Base-by-base conservation (phyloP, 2,888 invertebrate species). In the Idaea biselata region DNA sequence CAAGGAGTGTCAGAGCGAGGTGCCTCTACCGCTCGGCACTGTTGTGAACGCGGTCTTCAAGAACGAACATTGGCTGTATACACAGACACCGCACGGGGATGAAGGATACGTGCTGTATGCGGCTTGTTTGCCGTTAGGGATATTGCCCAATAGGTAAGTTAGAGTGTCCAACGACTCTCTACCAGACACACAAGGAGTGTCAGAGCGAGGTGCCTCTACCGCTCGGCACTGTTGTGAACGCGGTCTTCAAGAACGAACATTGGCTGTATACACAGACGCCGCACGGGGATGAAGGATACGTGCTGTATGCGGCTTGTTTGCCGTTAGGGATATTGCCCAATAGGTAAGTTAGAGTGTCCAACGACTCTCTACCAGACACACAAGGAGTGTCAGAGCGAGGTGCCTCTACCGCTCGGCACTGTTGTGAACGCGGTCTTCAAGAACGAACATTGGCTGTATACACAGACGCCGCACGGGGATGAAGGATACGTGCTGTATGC, bases 211-310 rank as follows among this genome's bases (percentile, higher is more conserved):
- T 96, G 60, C 93, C 94, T 0, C 84, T 97, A 60, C 96, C 97
- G 0, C 87, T 97, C 65, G 97, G 97, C 5, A 97, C 97, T 84
- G 97, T 97, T 4, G 97, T 97, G 14, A 97, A 97, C 82, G 97
- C 97, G 0, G 96, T 97, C 31, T 97, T 97, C 84, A 97, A 97
- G 83, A 97, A 96, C 77, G 95, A 96, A 74, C 95, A 95, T 75
- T 97, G 97, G 97, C 86, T 97, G 54, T 97, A 97, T 78, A 96
- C 96, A 17, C 97, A 97, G 83, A 97, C 97, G 0, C 96, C 97
- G 2, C 97, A 97, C 73, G 96, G 95, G 0, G 95, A 96, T 72
- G 97, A 97, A 81, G 97, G 97, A 0, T 97, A 97, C 75, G 95
- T 97, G 18, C 93, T 95, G 68, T 97, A 96, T 70, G 93, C 94